Percentiles rank a stretch among this genome's conserved stretches.
Conservation (phyloP, 2,113 vertebrate genomes). For the Scomber scombrus region DNA sequence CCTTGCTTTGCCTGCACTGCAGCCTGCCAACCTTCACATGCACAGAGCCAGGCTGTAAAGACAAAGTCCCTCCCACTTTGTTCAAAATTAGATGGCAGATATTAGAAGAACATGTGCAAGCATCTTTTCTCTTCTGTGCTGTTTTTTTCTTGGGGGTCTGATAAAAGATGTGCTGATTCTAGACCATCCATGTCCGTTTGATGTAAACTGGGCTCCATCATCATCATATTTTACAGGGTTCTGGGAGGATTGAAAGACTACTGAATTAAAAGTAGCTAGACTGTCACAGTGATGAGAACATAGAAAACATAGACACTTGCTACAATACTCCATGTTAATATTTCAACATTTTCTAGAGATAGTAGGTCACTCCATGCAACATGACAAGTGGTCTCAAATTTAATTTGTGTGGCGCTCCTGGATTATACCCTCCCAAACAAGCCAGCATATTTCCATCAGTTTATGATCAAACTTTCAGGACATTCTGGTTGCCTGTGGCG, state of each 20-base stretch:
- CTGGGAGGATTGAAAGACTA: neutral
- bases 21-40: conserved; percentile 71
- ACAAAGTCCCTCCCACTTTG: conserved; percentile 16
- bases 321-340: conserved; percentile 36
- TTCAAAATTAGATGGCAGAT: neutral
- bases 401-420: neutral
- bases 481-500: neutral
- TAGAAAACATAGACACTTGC: conserved; percentile 13
- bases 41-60: conserved; percentile 40
- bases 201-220: conserved; percentile 9
- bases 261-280: neutral
- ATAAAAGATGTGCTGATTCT: conserved; percentile 34
- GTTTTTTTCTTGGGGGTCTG: conserved; percentile 32
- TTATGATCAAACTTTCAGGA: neutral
- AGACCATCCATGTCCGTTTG: conserved; percentile 13
- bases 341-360: conserved; percentile 40
- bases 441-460: neutral
- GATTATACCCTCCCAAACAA: neutral
- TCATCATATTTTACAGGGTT: conserved; percentile 12
- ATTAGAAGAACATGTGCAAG: neutral
- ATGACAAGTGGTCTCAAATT: neutral
- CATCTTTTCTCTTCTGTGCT: conserved; percentile 17
- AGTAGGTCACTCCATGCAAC: conserved; percentile 36
- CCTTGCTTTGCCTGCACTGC: conserved; percentile 78
- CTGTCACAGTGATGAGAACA: conserved; percentile 6